Conservation (phyloP, 2,888 invertebrate genomes). For the Protonemura montana region DNA sequence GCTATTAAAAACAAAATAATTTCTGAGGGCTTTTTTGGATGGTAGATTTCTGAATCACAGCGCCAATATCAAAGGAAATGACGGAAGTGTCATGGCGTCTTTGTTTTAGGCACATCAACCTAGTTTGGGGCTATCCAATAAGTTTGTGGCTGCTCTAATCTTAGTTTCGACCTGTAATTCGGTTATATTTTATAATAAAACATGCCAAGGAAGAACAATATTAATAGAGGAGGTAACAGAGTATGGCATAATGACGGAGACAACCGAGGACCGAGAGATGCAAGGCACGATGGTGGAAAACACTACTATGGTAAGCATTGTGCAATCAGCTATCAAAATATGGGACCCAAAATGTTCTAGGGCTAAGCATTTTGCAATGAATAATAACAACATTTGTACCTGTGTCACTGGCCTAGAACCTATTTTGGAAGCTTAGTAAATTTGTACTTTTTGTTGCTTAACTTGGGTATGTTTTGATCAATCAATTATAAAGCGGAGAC, state of each 20-base stretch:
- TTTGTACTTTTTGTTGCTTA: too few species aligned
- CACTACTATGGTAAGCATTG: conserved; percentile 41
- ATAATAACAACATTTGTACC: too few species aligned
- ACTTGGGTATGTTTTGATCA: too few species aligned
- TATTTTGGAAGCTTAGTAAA: too few species aligned
- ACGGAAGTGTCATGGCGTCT: too few species aligned
- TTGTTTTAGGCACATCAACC: too few species aligned
- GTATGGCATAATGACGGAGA: conserved; percentile 47
- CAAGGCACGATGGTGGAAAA: conserved; percentile 35
- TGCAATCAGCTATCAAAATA: neutral
- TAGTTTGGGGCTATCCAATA: too few species aligned
- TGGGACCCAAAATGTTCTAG: neutral
- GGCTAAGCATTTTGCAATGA: neutral
- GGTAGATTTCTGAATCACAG: too few species aligned
- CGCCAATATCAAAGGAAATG: too few species aligned
- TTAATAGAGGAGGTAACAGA: conserved; percentile 16
- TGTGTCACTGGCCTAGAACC: too few species aligned
- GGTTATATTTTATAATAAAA: neutral
- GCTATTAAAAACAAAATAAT: too few species aligned
- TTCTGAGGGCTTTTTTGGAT: too few species aligned
- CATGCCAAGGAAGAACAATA: neutral
- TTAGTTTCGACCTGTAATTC: neutral
- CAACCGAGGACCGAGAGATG: neutral
- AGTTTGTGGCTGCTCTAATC: neutral
- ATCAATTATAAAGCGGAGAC: neutral